Conservation (phyloP, 1,140 invertebrate genomes). For the Pemphigus obesinymphae region DNA sequence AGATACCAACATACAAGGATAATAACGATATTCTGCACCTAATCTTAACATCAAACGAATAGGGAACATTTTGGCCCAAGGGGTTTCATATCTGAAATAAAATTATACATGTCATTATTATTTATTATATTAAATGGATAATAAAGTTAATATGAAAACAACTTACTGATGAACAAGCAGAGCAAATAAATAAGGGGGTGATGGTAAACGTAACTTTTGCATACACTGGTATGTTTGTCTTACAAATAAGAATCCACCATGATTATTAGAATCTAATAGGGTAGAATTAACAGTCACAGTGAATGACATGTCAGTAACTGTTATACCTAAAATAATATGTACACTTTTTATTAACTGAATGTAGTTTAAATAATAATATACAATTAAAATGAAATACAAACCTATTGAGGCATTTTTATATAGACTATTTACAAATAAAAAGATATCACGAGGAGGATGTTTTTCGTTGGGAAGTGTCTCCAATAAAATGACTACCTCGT, state of each 20-base stretch:
- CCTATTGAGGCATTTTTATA: conserved; percentile 76
- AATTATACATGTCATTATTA: neutral
- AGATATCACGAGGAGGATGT: conserved; percentile 69
- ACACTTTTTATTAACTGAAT: neutral
- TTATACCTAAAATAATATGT: conserved; percentile 57
- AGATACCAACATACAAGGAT: conserved; percentile 81
- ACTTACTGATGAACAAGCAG: conserved; percentile 72
- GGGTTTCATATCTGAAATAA: conserved; percentile 67
- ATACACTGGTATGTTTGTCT: conserved; percentile 78
- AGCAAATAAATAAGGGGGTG: conserved; percentile 72
- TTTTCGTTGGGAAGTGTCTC: conserved; percentile 68
- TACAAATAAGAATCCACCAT: conserved; percentile 80
- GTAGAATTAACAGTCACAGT: conserved; percentile 59
- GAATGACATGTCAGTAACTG: conserved; percentile 68
- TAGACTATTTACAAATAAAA: conserved; percentile 68
- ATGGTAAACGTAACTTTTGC: conserved; percentile 69
- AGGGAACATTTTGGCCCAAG: conserved; percentile 82
- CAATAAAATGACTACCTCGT: conserved; percentile 76
- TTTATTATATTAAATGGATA: neutral
- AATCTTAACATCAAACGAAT: conserved; percentile 70
- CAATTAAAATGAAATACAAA: conserved; percentile 47
- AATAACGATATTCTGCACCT: conserved; percentile 82
- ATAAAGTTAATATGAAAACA: conserved; percentile 28
- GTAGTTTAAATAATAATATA: neutral
- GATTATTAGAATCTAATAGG: conserved; percentile 73